Evolutionary conservation across 1,140 invertebrate species (phyloP), one percentile per base, ranked within the genome.

Genomic region (Ceratoteleas bidentatus): DNA sequence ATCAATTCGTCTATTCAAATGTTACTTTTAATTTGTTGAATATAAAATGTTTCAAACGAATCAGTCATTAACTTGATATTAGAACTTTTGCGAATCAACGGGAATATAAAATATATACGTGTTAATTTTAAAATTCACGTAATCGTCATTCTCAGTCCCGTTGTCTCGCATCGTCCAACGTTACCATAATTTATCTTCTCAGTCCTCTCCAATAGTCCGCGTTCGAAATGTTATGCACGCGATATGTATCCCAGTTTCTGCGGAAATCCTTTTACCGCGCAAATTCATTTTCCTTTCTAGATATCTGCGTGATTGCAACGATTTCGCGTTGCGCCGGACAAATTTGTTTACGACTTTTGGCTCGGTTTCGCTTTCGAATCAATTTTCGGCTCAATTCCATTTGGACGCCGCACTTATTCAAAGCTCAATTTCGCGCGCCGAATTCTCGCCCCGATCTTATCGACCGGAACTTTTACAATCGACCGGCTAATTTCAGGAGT

Each of bases 221-320:
- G 47, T 60, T 75, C 40, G 64, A 69, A 77, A 77, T 77, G 62
- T 69, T 77, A 62, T 69, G 69, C 57, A 69, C 65, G 5, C 24
- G 33, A 64, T 76, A 52, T 50, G 33, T 69, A 77, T 64, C 58
- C 65, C 13, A 77, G 65, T 77, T 69, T 62, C 52, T 58, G 49
- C 64, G 74, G 74, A 69, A 77, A 77, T 69, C 74, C 74, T 69
- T 77, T 69, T 57, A 77, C 74, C 74, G 45, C 56, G 34, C 69
- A 69, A 69, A 77, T 69, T 76, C 64, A 62, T 76, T 77, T 69
- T 64, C 65, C 73, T 76, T 76, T 76, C 47, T 47, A 76, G 62
- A 66, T 75, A 47, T 74, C 38, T 54, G 45, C 49, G 43, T 65
- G 61, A 74, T 66, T 75, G 49, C 60, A 75, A 66, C 52, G 54